phyloP scores from a whole-genome alignment of 2,888 invertebrate species.

The Stenoptilia bipunctidactyla region DNA sequence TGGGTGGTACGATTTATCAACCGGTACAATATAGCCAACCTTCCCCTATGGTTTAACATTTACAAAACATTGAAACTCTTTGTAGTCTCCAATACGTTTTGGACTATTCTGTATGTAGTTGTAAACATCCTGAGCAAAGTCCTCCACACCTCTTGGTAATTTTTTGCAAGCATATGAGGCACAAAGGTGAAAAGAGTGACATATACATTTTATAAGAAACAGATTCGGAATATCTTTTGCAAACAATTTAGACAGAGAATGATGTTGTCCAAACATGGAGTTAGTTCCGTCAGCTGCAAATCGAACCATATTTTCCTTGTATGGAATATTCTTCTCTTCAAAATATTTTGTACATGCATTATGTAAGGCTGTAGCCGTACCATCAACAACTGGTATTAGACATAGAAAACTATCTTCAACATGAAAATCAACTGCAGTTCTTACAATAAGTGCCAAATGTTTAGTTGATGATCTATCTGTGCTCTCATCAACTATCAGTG shows the following conservation, averaged over 20 bases:
- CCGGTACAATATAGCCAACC: no score
- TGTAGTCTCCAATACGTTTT: constrained; percentile 13
- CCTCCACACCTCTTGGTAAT: constrained; percentile 15
- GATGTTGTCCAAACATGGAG: constrained; percentile 14
- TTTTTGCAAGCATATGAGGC: constrained; percentile 18
- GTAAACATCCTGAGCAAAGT: constrained; percentile 15
- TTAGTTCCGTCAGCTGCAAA: constrained; percentile 18
- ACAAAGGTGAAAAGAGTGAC: constrained; percentile 18
- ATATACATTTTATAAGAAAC: constrained; percentile 17
- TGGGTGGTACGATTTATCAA: no score
- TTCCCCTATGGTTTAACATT: constrained; percentile 4
- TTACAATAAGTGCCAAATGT: constrained; percentile 17
- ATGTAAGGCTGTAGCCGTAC: constrained; percentile 17
- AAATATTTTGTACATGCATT: constrained; percentile 14
- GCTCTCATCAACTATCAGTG: not conserved
- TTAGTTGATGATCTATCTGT: constrained; percentile 13
- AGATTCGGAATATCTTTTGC: constrained; percentile 14
- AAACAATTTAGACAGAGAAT: constrained; percentile 12
- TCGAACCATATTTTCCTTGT: constrained; percentile 16
- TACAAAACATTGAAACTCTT: constrained; percentile 6
- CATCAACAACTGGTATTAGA: constrained; percentile 18
- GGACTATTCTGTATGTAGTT: constrained; percentile 16
- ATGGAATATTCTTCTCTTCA: constrained; percentile 15
- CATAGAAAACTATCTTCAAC: constrained; percentile 20
- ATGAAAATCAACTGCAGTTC: constrained; percentile 12